These are phyloP conservation scores for Frankliniella fusca DNA, from an alignment of 2,888 invertebrate genomes.

Conservation along the genomic window DNA sequence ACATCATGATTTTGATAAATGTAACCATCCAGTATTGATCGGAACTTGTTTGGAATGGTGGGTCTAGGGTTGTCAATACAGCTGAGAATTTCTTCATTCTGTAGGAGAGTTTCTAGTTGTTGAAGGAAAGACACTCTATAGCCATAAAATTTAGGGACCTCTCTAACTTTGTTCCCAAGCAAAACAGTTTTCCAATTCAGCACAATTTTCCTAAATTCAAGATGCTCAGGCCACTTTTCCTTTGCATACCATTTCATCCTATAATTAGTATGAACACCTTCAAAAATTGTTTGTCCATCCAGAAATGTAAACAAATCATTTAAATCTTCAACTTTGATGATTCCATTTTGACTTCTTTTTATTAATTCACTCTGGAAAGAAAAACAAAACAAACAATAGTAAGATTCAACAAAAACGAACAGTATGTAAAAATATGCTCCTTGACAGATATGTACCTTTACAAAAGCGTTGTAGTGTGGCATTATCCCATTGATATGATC, in stretches of 20 bases:
- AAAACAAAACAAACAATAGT: neutral
- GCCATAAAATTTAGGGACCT: neutral
- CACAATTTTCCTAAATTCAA: neutral
- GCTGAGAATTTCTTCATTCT: neutral
- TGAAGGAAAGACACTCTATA: neutral
- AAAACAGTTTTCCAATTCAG: neutral
- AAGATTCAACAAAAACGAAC: neutral
- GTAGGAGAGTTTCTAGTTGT: neutral
- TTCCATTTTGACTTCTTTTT: neutral
- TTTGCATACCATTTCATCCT: neutral
- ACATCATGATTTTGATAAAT: neutral
- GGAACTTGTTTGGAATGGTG: neutral
- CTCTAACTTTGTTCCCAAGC: neutral
- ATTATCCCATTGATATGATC: neutral
- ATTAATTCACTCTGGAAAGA: neutral
- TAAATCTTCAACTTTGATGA: neutral
- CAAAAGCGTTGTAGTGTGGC: neutral
- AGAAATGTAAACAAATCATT: neutral
- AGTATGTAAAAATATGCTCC: too few species aligned
- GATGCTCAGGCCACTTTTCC: neutral
- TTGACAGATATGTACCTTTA: neutral
- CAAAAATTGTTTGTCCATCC: slow-evolving; percentile 2
- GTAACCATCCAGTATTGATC: neutral
- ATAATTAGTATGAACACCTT: neutral
- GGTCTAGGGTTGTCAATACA: slow-evolving; percentile 3